phyloP scores from a whole-genome alignment of 2,113 vertebrate genomes.

The Microtus montanus region DNA sequence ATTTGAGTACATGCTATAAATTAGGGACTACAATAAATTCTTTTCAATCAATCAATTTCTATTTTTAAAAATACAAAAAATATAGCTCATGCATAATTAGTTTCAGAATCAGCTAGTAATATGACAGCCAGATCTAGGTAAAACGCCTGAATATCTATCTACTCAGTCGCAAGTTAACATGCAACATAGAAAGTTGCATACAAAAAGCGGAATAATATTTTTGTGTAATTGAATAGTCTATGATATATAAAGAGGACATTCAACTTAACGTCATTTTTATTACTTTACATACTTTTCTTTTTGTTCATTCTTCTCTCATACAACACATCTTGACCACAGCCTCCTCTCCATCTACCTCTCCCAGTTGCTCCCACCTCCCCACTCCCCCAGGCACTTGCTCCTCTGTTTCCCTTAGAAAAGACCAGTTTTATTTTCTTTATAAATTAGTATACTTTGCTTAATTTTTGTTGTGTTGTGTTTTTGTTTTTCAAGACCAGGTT shows the following conservation, averaged over 20 bases:
- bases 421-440: neutral
- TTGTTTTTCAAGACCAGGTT: too few species aligned
- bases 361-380: too few species aligned
- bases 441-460: neutral
- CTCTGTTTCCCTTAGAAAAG: neutral
- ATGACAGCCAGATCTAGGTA: neutral
- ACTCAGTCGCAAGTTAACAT: neutral
- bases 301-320: neutral
- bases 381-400: neutral
- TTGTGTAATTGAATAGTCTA: neutral
- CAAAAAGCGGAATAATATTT: neutral
- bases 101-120: neutral
- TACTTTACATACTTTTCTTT: neutral
- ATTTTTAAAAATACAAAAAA: neutral
- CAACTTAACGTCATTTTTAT: neutral
- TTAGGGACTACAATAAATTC: neutral
- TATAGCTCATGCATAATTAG: neutral
- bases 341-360: neutral
- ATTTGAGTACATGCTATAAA: neutral
- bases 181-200: neutral
- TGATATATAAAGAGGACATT: neutral
- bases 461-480: neutral
- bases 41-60: neutral
- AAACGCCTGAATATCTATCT: neutral
- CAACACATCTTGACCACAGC: neutral